Conservation (phyloP, 2,113 vertebrate genomes). For the Heterocephalus glaber region DNA sequence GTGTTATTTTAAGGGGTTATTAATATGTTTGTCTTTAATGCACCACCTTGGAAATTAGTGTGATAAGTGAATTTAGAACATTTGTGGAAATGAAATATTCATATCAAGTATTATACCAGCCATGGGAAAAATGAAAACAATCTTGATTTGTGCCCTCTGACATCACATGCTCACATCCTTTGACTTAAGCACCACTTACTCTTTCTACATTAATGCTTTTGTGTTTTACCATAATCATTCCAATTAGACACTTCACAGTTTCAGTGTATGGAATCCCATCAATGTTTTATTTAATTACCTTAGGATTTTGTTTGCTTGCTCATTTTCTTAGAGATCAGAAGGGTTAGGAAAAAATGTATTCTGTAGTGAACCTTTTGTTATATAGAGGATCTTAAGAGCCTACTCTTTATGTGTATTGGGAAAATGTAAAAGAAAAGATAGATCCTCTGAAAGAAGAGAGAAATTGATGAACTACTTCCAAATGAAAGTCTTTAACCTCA, state of each 20-base stretch:
- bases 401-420: background rate
- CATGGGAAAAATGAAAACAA: background rate
- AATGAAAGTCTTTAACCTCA: background rate
- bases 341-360: background rate
- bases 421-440: background rate
- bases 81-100: background rate
- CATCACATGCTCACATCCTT: background rate
- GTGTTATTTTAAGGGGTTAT: background rate
- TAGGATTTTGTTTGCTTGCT: background rate
- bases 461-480: background rate
- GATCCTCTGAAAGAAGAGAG: background rate
- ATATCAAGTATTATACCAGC: background rate
- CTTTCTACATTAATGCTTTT: background rate
- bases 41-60: constrained; percentile 43
- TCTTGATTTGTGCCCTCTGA: background rate
- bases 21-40: constrained; percentile 35
- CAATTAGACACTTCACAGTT: background rate
- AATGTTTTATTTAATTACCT: background rate
- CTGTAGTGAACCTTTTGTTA: background rate
- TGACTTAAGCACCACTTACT: background rate
- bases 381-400: background rate
- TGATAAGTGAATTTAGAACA: constrained; percentile 35
- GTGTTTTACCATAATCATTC: background rate
- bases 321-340: background rate
- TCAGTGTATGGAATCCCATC: background rate